A percentile compares a stretch with the other conserved stretches of the same genome.
phyloP scores from a whole-genome alignment of 1,140 invertebrate genomes.

The Panulirus ornatus region DNA sequence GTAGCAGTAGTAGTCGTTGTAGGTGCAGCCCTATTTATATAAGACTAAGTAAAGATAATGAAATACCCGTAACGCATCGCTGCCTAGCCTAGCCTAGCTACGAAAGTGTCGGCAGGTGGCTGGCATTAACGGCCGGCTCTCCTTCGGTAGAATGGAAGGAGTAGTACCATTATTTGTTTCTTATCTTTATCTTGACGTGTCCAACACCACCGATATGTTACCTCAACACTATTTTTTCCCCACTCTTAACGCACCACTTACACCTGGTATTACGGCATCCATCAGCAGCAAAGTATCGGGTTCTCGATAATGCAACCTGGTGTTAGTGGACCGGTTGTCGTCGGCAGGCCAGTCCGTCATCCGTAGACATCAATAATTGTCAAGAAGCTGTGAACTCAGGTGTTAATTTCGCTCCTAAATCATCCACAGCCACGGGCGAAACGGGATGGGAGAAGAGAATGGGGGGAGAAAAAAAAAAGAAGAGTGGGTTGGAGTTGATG shows the following conservation, averaged over 20 bases:
- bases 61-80: too few relatives aligned
- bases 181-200: too few relatives aligned
- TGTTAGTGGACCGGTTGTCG: slow-evolving; percentile 37
- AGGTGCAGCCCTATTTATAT: too few relatives aligned
- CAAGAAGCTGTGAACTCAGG: slow-evolving; percentile 60
- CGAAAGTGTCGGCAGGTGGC: too few relatives aligned
- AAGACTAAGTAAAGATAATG: too few relatives aligned
- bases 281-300: slow-evolving; percentile 41
- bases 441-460: neutral
- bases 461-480: neutral
- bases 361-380: slow-evolving; percentile 50
- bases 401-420: slow-evolving; percentile 64
- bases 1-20: too few relatives aligned
- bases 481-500: neutral
- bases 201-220: too few relatives aligned
- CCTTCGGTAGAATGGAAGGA: too few relatives aligned
- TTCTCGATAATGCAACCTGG: slow-evolving; percentile 47
- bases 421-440: neutral
- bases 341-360: slow-evolving; percentile 27
- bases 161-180: too few relatives aligned
- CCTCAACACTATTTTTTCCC: too few relatives aligned
- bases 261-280: slow-evolving; percentile 39
- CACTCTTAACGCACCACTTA: slow-evolving; percentile 10
- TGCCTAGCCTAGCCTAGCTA: too few relatives aligned
- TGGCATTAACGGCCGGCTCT: too few relatives aligned